Percentiles rank a stretch among this genome's conserved stretches.
These are phyloP conservation scores for Scaptomyza polygonia DNA, from an alignment of 2,888 invertebrate species.

Conservation along the genomic window DNA sequence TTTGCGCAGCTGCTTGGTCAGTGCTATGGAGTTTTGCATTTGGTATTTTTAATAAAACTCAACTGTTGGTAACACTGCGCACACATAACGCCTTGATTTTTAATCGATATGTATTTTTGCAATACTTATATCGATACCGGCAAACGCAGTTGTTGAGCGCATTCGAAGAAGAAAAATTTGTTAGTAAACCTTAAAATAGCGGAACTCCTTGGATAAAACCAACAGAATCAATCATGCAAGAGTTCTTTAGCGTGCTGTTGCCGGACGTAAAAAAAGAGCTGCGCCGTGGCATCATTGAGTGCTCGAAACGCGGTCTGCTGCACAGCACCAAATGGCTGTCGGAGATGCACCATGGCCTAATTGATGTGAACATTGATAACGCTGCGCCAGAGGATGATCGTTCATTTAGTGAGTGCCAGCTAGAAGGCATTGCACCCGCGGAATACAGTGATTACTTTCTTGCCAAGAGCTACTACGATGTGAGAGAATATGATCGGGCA, in stretches of 20 bases:
- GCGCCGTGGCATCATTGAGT: slow-evolving; percentile 88
- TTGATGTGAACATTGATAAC: slow-evolving; percentile 86
- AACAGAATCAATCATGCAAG: slow-evolving; percentile 53
- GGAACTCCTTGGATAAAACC: neutral
- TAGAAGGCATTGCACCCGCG: slow-evolving; percentile 84
- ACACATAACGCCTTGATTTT: neutral
- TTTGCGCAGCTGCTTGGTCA: slow-evolving; percentile 36
- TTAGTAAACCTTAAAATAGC: slow-evolving; percentile 1
- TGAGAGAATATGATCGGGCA: slow-evolving; percentile 94
- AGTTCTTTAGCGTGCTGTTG: slow-evolving; percentile 85
- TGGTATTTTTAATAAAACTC: neutral
- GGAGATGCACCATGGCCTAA: slow-evolving; percentile 92
- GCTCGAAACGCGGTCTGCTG: slow-evolving; percentile 91
- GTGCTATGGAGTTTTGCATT: slow-evolving; percentile 10
- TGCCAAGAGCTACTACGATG: slow-evolving; percentile 95
- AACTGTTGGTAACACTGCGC: slow-evolving; percentile 1
- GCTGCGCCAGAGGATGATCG: slow-evolving; percentile 44
- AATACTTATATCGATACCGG: slow-evolving; percentile 39
- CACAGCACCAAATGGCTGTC: slow-evolving; percentile 95
- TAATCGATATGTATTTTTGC: slow-evolving; percentile 10
- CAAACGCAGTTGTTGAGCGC: slow-evolving; percentile 51
- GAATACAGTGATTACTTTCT: slow-evolving; percentile 89
- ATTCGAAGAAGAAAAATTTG: slow-evolving; percentile 33
- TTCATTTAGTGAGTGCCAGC: slow-evolving; percentile 56
- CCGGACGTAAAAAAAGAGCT: slow-evolving; percentile 88